A percentile compares a stretch with the other conserved stretches of the same genome.
These are phyloP conservation scores for Zaprionus ghesquierei DNA, from an alignment of 1,140 invertebrate genomes.

Conservation along the genomic window DNA sequence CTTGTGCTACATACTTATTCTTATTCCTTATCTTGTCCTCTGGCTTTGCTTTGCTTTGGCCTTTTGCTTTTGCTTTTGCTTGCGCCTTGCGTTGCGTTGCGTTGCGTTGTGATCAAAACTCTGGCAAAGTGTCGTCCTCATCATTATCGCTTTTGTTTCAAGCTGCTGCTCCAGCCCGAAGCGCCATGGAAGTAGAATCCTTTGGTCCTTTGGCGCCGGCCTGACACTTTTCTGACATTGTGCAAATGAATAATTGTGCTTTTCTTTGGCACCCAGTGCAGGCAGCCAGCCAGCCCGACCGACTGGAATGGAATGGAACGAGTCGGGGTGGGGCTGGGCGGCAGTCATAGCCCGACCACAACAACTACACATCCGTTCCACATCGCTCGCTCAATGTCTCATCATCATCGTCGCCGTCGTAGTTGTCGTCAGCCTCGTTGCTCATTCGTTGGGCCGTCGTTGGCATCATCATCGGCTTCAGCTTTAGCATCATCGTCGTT, in stretches of 20 bases:
- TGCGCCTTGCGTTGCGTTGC: no score
- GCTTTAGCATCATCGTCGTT: slow-evolving; percentile 2
- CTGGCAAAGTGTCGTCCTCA: slow-evolving; percentile 62
- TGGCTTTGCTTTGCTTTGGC: background rate
- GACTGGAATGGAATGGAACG: background rate
- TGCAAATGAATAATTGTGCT: slow-evolving; percentile 80
- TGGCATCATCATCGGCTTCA: slow-evolving; percentile 30
- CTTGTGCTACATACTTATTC: slow-evolving; percentile 20
- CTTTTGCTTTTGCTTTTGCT: slow-evolving; percentile 32
- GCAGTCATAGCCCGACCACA: slow-evolving; percentile 55
- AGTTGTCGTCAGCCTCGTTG: slow-evolving; percentile 70
- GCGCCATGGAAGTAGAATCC: slow-evolving; percentile 50
- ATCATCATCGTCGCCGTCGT: slow-evolving; percentile 58
- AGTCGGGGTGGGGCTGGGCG: background rate
- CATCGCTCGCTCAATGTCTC: slow-evolving; percentile 77
- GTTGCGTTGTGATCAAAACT: slow-evolving; percentile 52
- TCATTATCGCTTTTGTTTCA: slow-evolving; percentile 72
- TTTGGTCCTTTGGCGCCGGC: slow-evolving; percentile 77
- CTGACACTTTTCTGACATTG: slow-evolving; percentile 79
- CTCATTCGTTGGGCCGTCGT: slow-evolving; percentile 58
- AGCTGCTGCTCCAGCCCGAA: slow-evolving; percentile 28
- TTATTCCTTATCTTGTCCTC: slow-evolving; percentile 6
- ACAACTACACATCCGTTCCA: slow-evolving; percentile 79
- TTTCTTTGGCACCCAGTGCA: slow-evolving; percentile 61
- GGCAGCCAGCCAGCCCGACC: background rate